A percentile compares a stretch with the other conserved stretches of the same genome.
Evolutionary conservation across 2,888 invertebrate species (phyloP).

Genomic region (Plutella xylostella): DNA sequence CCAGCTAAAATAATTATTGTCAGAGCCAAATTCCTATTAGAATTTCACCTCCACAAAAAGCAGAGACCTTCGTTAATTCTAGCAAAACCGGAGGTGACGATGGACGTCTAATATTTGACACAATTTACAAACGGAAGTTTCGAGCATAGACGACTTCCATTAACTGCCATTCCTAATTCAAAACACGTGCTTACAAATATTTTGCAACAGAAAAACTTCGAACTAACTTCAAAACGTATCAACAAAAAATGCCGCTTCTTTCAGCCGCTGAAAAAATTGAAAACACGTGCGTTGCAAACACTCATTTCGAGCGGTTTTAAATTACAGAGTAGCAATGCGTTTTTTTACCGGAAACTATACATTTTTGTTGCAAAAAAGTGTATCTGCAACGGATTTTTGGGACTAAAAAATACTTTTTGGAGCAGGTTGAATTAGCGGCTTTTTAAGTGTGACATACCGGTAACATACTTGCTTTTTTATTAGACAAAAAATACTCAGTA

Average conservation of each 20-base stretch:
- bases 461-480: too few relatives aligned
- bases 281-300: constrained; percentile 50
- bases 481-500: constrained; percentile 62
- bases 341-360: constrained; percentile 54
- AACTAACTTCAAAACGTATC: constrained; percentile 14
- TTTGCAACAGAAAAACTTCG: constrained; percentile 27
- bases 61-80: too few relatives aligned
- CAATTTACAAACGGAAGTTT: constrained; percentile 47
- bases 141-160: constrained; percentile 42
- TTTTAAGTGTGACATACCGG: too few relatives aligned
- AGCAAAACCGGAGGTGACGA: background rate
- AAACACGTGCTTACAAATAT: constrained; percentile 43
- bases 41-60: too few relatives aligned
- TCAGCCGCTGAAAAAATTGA: constrained; percentile 28
- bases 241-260: constrained; percentile 13
- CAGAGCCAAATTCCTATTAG: too few relatives aligned
- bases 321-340: constrained; percentile 30
- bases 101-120: constrained; percentile 35
- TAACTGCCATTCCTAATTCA: constrained; percentile 52
- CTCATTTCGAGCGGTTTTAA: constrained; percentile 59
- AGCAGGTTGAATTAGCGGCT: constrained; percentile 1
- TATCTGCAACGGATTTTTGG: background rate
- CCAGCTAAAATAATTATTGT: too few relatives aligned
- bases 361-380: constrained; percentile 41
- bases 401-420: background rate